Percentiles rank a stretch among this genome's conserved stretches.
Conservation (phyloP, 2,113 vertebrate species). For the Oreochromis tanganicae region DNA sequence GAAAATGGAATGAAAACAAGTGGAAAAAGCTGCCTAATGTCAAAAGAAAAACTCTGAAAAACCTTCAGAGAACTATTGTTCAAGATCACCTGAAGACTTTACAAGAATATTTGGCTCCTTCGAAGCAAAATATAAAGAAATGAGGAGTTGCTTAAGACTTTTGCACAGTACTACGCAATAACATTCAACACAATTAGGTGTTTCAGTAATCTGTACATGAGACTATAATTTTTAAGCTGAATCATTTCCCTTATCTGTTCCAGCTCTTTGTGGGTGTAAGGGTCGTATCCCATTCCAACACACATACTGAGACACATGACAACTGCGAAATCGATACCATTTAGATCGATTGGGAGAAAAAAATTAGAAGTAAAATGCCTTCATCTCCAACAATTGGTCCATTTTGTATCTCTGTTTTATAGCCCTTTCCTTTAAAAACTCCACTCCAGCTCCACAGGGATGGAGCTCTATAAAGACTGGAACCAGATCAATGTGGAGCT, state of each 20-base stretch:
- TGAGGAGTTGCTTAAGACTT: neutral
- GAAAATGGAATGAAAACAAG: neutral
- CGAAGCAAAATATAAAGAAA: neutral
- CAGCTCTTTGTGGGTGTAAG: neutral
- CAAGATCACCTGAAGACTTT: neutral
- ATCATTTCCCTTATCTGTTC: neutral
- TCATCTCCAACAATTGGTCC: conserved; percentile 1
- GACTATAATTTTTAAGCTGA: neutral
- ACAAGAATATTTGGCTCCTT: neutral
- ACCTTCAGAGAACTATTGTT: neutral
- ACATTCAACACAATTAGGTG: neutral
- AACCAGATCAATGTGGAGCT: conserved; percentile 53
- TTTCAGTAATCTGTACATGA: neutral
- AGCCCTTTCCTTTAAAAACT: neutral
- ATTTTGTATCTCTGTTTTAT: neutral
- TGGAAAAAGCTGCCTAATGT: neutral
- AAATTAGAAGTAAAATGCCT: conserved; percentile 17
- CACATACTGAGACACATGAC: neutral
- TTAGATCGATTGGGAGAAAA: neutral
- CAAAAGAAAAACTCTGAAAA: neutral
- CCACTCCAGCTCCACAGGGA: conserved; percentile 10
- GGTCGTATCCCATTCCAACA: neutral
- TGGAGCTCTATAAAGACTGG: conserved; percentile 18
- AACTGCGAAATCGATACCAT: conserved; percentile 25
- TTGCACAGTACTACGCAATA: neutral